Conservation (phyloP, 2,113 vertebrate species). For the Serilophus lunatus region DNA sequence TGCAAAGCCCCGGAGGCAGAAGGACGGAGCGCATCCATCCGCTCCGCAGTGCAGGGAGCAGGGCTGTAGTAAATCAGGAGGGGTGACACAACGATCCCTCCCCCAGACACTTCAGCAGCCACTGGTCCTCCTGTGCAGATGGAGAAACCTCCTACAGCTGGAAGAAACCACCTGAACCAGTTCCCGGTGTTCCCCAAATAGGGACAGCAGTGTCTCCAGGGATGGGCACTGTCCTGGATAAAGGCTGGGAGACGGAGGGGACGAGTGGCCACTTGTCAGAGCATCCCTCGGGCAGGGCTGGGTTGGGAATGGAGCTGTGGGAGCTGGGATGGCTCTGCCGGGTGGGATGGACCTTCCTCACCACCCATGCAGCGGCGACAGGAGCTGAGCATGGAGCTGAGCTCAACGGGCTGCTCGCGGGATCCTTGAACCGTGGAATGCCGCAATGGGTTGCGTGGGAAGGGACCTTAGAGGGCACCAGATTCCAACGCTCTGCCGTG, state of each 20-base stretch:
- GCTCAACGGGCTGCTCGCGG: not conserved
- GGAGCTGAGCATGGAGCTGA: rapidly evolving
- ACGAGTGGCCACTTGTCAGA: rapidly evolving
- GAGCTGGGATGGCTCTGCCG: rapidly evolving
- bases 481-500: not conserved
- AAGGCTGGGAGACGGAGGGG: not conserved
- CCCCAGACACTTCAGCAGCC: not conserved
- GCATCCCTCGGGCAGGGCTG: not conserved
- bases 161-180: not conserved
- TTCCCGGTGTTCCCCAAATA: rapidly evolving
- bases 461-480: too few relatives aligned
- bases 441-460: not conserved
- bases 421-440: rapidly evolving
- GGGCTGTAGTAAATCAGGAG: not conserved
- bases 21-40: not conserved
- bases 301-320: rapidly evolving
- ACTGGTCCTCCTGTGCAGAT: not conserved
- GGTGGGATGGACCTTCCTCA: not conserved
- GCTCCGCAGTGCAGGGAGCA: not conserved
- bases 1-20: not conserved
- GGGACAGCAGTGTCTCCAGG: rapidly evolving
- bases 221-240: rapidly evolving
- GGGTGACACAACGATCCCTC: not conserved
- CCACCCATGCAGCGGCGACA: rapidly evolving
- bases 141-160: not conserved